Percentiles rank a stretch among this genome's conserved stretches.
Evolutionary conservation across 2,888 invertebrate genomes (phyloP).

Genomic region (Drosophila quasianomalipes): DNA sequence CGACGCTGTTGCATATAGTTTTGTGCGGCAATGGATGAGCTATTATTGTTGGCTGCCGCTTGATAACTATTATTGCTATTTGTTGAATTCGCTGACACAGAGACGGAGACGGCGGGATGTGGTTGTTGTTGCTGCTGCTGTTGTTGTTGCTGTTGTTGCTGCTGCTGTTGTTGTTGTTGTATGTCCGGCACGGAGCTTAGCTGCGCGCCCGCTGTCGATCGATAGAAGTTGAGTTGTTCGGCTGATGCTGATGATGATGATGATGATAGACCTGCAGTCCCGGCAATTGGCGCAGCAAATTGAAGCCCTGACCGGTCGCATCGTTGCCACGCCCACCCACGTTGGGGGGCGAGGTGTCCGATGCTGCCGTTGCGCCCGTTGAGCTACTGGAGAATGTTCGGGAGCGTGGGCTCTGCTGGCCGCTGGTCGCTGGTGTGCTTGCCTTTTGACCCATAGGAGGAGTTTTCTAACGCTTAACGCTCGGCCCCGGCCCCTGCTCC

Average conservation of each 20-base stretch:
- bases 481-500: slow-evolving; percentile 29
- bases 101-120: slow-evolving; percentile 67
- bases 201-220: slow-evolving; percentile 94
- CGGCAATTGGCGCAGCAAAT: slow-evolving; percentile 89
- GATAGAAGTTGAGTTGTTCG: slow-evolving; percentile 84
- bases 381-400: slow-evolving; percentile 92
- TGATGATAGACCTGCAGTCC: slow-evolving; percentile 88
- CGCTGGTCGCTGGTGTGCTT: slow-evolving; percentile 90
- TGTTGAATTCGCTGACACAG: slow-evolving; percentile 67
- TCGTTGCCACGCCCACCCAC: slow-evolving; percentile 56
- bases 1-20: slow-evolving; percentile 74
- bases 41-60: slow-evolving; percentile 71
- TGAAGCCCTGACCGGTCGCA: slow-evolving; percentile 87
- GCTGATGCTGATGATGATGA: slow-evolving; percentile 78
- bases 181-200: slow-evolving; percentile 93
- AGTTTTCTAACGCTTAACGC: slow-evolving; percentile 38
- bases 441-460: slow-evolving; percentile 92
- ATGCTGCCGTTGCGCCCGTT: slow-evolving; percentile 81
- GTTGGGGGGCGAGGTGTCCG: slow-evolving; percentile 42
- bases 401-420: slow-evolving; percentile 90
- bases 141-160: slow-evolving; percentile 61
- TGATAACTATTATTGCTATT: slow-evolving; percentile 71
- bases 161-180: slow-evolving; percentile 82
- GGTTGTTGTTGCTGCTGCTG: slow-evolving; percentile 65
- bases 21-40: slow-evolving; percentile 66